Conservation (phyloP, 2,113 vertebrate genomes). For the Hepsetus odoe region DNA sequence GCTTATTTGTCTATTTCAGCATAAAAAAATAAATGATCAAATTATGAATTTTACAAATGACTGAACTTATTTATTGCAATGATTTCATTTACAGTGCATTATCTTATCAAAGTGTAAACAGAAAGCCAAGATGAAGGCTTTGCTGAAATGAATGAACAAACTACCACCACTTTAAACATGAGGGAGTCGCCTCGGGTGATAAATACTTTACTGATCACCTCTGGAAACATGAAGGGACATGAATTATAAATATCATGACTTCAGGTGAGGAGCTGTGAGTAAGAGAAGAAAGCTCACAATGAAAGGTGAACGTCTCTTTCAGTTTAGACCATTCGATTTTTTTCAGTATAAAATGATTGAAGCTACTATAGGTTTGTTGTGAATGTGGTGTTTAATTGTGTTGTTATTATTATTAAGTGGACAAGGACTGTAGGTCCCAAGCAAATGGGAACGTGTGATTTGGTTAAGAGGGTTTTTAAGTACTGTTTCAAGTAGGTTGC, state of each 20-base stretch:
- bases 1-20: too few species aligned
- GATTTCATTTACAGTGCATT: background rate
- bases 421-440: too few species aligned
- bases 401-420: too few species aligned
- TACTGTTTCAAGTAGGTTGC: too few species aligned
- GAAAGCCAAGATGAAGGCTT: background rate
- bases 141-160: conserved; percentile 16
- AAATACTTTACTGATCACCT: conserved; percentile 37
- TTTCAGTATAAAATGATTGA: too few species aligned
- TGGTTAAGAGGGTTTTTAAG: too few species aligned
- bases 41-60: too few species aligned
- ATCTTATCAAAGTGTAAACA: background rate
- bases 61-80: background rate
- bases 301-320: background rate
- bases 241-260: conserved; percentile 32
- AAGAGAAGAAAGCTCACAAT: background rate
- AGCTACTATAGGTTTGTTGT: too few species aligned
- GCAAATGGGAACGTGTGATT: too few species aligned
- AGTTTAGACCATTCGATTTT: background rate
- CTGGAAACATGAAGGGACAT: conserved; percentile 48
- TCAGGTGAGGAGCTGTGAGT: conserved; percentile 1
- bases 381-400: too few species aligned
- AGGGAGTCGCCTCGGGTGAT: conserved; percentile 12
- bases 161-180: background rate
- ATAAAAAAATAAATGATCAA: too few species aligned